These are phyloP conservation scores for Sardina pilchardus DNA, from an alignment of 2,113 vertebrate genomes.

Conservation along the genomic window DNA sequence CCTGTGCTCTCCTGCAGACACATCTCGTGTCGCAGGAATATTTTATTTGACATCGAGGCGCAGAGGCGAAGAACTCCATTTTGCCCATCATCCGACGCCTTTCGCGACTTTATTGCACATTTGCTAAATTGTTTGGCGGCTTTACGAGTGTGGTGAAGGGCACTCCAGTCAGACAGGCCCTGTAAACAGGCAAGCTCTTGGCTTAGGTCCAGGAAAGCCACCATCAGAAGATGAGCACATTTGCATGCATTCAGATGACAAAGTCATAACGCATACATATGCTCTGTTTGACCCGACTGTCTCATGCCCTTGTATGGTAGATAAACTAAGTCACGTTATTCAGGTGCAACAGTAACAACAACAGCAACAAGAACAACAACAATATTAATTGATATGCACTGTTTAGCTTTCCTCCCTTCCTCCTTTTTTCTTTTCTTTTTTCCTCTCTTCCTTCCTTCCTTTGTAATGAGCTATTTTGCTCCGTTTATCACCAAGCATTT, in stretches of 20 bases:
- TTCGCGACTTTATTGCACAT: background rate
- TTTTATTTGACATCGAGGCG: background rate
- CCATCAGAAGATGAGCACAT: background rate
- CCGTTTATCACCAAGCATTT: too few relatives aligned
- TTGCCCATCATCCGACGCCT: background rate
- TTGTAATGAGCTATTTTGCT: too few relatives aligned
- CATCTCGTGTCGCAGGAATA: background rate
- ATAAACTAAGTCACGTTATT: background rate
- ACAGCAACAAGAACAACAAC: background rate
- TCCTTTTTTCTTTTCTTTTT: too few relatives aligned
- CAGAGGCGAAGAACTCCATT: background rate
- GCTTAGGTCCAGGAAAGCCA: background rate
- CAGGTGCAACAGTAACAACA: background rate
- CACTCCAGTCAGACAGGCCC: background rate
- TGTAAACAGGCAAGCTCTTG: background rate
- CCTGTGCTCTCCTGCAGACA: background rate
- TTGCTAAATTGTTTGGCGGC: background rate
- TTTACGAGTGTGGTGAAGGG: background rate
- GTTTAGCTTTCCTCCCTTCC: too few relatives aligned
- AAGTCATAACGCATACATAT: background rate
- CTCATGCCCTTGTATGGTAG: background rate
- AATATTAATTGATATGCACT: background rate
- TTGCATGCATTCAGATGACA: background rate
- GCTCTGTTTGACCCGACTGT: background rate
- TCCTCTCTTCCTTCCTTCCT: too few relatives aligned